Evolutionary conservation across 2,888 invertebrate species (phyloP).

Genomic region (Megalurothrips usitatus): DNA sequence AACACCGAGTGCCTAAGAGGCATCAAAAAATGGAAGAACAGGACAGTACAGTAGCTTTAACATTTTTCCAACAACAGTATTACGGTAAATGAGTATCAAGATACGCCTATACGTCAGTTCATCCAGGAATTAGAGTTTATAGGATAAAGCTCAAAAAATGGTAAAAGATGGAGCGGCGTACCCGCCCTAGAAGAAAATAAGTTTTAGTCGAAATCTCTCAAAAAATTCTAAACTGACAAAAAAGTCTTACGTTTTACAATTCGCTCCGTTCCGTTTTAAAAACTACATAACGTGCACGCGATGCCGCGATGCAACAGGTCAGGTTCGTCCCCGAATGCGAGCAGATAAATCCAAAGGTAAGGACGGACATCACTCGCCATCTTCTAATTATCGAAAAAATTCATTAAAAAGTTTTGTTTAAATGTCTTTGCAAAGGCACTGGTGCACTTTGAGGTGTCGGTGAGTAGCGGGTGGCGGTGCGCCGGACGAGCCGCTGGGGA

Average conservation of each 20-base stretch:
- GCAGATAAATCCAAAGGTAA: background rate
- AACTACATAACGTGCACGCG: background rate
- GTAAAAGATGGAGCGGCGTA: background rate
- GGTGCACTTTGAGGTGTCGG: too few species aligned
- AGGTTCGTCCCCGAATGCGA: conserved; percentile 10
- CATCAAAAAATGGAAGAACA: conserved; percentile 25
- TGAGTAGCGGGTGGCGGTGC: too few species aligned
- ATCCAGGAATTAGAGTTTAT: background rate
- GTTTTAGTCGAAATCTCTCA: conserved; percentile 21
- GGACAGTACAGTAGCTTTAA: background rate
- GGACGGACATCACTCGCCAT: conserved; percentile 18
- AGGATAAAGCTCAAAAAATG: conserved; percentile 14
- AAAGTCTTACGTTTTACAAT: conserved; percentile 17
- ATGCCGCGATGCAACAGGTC: background rate
- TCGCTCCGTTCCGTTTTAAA: background rate
- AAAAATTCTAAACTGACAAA: conserved; percentile 21
- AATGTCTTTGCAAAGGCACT: too few species aligned
- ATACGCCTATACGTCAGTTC: conserved; percentile 9
- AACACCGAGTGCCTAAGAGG: conserved; percentile 8
- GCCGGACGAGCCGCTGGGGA: too few species aligned
- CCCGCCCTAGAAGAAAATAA: conserved; percentile 21
- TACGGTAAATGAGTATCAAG: background rate
- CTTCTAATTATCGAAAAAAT: background rate
- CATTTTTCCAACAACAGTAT: too few species aligned
- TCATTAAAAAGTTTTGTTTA: background rate